Percentiles rank a stretch among this genome's conserved stretches.
These are phyloP conservation scores for Hypotaenidia okinawae DNA, from an alignment of 2,797 vertebrate genomes.

Conservation along the genomic window DNA sequence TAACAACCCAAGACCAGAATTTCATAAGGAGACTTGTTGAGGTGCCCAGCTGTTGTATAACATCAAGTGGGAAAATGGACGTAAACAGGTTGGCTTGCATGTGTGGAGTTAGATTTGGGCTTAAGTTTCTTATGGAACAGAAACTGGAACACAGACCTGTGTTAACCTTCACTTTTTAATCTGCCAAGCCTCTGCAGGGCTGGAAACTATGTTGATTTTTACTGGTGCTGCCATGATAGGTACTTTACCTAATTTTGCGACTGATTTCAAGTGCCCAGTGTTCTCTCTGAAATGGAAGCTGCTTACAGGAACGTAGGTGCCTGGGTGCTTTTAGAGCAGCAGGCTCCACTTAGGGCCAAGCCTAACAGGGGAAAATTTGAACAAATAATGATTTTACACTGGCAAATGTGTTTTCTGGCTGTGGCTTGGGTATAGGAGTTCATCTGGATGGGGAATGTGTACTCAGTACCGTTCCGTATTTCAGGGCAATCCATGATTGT, in stretches of 20 bases:
- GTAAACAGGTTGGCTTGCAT: background rate
- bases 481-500: background rate
- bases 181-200: background rate
- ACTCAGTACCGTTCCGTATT: background rate
- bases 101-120: background rate
- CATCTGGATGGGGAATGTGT: background rate
- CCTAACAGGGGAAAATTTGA: background rate
- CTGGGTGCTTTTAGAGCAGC: background rate
- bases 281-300: background rate
- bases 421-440: background rate
- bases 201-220: background rate
- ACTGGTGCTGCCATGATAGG: background rate
- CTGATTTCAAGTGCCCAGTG: background rate
- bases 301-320: background rate
- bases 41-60: background rate
- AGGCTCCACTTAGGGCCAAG: background rate
- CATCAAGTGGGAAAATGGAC: background rate
- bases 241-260: background rate
- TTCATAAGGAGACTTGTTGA: rapidly evolving
- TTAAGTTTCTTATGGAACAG: background rate
- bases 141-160: background rate
- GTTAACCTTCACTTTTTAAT: background rate
- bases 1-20: background rate
- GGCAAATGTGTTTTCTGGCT: background rate
- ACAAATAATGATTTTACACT: background rate